These are phyloP conservation scores for Acleris cristana DNA, from an alignment of 2,888 invertebrate species.

Conservation along the genomic window DNA sequence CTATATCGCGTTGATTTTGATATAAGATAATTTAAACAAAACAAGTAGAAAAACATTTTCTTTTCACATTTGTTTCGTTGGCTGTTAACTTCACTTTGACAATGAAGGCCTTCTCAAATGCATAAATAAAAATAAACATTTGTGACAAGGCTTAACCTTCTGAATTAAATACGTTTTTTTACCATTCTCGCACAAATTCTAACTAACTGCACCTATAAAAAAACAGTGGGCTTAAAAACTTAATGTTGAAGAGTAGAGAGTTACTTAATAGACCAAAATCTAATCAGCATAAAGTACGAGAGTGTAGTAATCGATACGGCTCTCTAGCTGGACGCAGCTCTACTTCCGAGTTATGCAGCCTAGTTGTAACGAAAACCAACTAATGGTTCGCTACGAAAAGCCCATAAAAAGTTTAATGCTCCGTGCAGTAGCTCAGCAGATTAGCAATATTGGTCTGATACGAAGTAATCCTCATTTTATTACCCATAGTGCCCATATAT, in stretches of 20 bases:
- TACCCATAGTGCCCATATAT: slow-evolving; percentile 17
- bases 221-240: too few species aligned
- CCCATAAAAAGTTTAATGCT: slow-evolving; percentile 65
- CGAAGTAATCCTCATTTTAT: slow-evolving; percentile 38
- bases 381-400: slow-evolving; percentile 57
- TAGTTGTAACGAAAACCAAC: slow-evolving; percentile 41
- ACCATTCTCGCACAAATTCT: too few species aligned
- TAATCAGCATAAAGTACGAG: slow-evolving; percentile 16
- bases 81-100: too few species aligned
- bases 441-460: slow-evolving; percentile 52
- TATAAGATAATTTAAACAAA: too few species aligned
- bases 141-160: too few species aligned
- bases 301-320: slow-evolving; percentile 12
- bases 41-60: too few species aligned
- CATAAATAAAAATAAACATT: too few species aligned
- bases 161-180: too few species aligned
- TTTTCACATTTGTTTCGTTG: too few species aligned
- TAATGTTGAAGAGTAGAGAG: not conserved
- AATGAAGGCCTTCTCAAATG: too few species aligned
- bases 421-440: slow-evolving; percentile 52
- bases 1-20: too few species aligned
- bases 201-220: too few species aligned
- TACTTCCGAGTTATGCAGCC: slow-evolving; percentile 10
- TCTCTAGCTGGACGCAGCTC: slow-evolving; percentile 1
- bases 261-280: slow-evolving; percentile 16